Base-by-base conservation (phyloP, 2,797 vertebrate genomes). In the Iguana delicatissima region DNA sequence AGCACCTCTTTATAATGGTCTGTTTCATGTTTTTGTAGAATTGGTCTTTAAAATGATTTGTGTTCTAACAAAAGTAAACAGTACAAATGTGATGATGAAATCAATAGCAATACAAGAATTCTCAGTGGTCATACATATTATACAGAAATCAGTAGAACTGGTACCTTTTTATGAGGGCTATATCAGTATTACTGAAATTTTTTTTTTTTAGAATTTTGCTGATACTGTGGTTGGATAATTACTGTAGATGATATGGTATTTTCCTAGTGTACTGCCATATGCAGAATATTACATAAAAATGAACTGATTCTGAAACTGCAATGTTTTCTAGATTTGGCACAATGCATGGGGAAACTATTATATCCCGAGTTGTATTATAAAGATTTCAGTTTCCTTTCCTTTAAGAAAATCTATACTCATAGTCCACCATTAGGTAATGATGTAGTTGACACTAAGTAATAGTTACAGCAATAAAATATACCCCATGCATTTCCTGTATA, bases 61-160 rank as follows among this genome's bases (percentile, higher is more conserved):
- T 52, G 62, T 93, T 96, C 87, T 93, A 87, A 88, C 92, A 93
- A 93, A 92, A 93, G 85, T 90, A 26, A 93, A 91, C 35, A 50
- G 22, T 67, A 57, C 22, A 85, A 86, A 86, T 83, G 38, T 32
- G 26, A 18, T 91, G 93, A 91, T 55, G 82, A 94, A 84, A 92
- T 90, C 55, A 95, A 88, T 90, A 84, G 62, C 26, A 84, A 82
- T 76, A 79, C 67, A 18, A 80, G 89, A 86, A 92, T 94, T 93
- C 18, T 91, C 7, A 91, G 90, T 1, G n/a, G 92, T 85, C 35
- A 1, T 80, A 32, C 32, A 55, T 9, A 52, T 12, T 10, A 32
- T 14, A 83, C 92, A 69, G 62, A n/a, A 18, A 55, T 24, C 50
- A 85, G 64, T 46, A n/a, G 6, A 12, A 4, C 22, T 38, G 64